Evolutionary conservation across 2,888 invertebrate genomes (phyloP), one percentile per base, ranked within the genome.

Genomic region (Trissolcus japonicus): DNA sequence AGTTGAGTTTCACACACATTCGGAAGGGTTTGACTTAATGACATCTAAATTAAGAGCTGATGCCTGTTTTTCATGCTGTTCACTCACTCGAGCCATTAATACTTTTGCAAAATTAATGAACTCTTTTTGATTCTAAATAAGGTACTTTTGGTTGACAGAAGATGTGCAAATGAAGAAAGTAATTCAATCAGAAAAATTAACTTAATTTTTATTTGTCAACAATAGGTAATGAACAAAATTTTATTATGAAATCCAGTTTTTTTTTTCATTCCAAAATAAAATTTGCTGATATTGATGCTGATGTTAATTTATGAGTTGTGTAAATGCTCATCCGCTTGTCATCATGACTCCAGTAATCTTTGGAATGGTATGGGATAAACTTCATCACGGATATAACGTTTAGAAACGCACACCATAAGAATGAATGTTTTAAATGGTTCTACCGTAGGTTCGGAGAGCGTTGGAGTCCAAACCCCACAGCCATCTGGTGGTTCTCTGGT

Each of bases 401-500:
- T 46, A 16, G 14, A 46, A 46, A 46, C 16, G 46, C 16, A 46
- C 16, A 46, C 46, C n/a, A n/a, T 16, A 46, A 16, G 46, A 46
- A 16, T 16, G 46, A 46, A 46, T 21, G 53, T 53, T 53, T 13
- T 14, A 54, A 54, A n/a, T 29, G 29, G 16, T 54, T 35, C 35
- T 35, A 11, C 35, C 1, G 35, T 9, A 11, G 35, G 35, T 11
- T 35, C 35, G 35, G 14, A 2, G 46, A 16, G n/a, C 43, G 6
- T n/a, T 81, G 85, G 21, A 17, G 84, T 85, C 84, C 83, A 78
- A 83, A 85, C 83, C 83, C 81, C 82, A 83, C 86, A 86, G 89
- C 89, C 89, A 89, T 89, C 89, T 89, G 83, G 86, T 84, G 89
- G 88, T 84, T 80, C 79, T 68, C 68, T 69, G 74, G 72, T 78